Evolutionary conservation across 2,113 vertebrate species (phyloP).

Genomic region (Apteryx mantelli): DNA sequence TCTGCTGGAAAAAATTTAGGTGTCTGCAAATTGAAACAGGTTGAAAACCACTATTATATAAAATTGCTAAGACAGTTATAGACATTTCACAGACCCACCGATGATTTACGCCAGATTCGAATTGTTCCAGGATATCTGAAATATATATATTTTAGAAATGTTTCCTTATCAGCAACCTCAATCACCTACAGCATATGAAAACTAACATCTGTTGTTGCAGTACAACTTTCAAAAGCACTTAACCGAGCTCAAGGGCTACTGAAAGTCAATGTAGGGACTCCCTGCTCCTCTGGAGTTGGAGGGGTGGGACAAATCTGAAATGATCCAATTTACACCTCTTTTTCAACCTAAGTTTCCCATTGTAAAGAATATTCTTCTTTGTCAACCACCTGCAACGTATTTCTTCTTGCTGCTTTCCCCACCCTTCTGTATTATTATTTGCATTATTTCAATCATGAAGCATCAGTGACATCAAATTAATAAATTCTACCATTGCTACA

Average conservation of each 20-base stretch:
- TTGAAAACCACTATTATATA: background rate
- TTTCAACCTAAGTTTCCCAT: background rate
- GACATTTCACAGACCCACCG: background rate
- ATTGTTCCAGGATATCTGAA: background rate
- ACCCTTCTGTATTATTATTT: background rate
- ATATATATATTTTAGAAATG: background rate
- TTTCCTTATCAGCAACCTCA: background rate
- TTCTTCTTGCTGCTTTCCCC: slow-evolving; percentile 18
- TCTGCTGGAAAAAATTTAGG: background rate
- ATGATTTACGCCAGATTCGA: background rate
- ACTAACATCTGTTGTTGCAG: background rate
- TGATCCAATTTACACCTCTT: background rate
- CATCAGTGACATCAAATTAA: slow-evolving; percentile 65
- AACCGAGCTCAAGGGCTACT: background rate
- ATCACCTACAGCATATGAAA: background rate
- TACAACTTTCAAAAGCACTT: background rate
- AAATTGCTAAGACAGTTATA: background rate
- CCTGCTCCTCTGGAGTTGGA: background rate
- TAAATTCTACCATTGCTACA: slow-evolving; percentile 17
- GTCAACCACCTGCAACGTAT: slow-evolving; percentile 20
- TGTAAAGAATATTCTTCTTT: background rate
- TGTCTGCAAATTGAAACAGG: slow-evolving; percentile 12
- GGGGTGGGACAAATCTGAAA: background rate
- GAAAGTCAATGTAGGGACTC: background rate
- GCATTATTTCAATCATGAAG: slow-evolving; percentile 46